Base-by-base conservation (phyloP, 1,140 invertebrate genomes). In the Marisa cornuarietis region DNA sequence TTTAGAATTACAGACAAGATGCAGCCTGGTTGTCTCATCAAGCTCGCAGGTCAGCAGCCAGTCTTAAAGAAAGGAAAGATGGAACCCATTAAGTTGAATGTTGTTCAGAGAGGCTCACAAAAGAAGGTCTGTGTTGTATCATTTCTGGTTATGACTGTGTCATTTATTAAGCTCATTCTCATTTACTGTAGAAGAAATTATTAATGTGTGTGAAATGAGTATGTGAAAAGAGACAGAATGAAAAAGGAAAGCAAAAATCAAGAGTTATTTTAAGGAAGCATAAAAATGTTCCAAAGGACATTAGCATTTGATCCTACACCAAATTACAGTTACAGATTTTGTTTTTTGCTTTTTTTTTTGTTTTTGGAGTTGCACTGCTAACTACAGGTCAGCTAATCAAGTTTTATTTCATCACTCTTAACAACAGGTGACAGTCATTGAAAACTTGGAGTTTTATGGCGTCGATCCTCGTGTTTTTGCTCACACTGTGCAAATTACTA, bases 361-460 rank as follows among this genome's bases (percentile, higher is more conserved):
- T 1, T 71, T 14, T 66, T 42, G 31, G 31, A 42, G 31, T 13
- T 26, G 20, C 20, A 61, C 24, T 20, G 26, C 10, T 42, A 16
- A 3, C 16, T 51, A 74, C 24, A 58, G 7, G 26, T 62, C 65
- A 61, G 54, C 49, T 42, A n/a, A 54, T 69, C 8, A 24, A 42
- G 73, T 66, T 75, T 52, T 58, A 18, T 20, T 79, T 74, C 42
- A 72, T 52, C n/a, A 58, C n/a, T 26, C 73, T 83, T 58, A 79
- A n/a, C 85, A 86, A 24, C 82, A 95, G 95, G 95, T 96, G 20
- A 98, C 96, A 1, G 89, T 98, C 62, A 93, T 98, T 0, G 95
- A 96, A 82, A 97, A 97, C 90, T 92, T 97, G 80, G 95, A 97
- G 89, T 91, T 93, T 42, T 98, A 94, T 91, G 96, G 96, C 22